phyloP scores from a whole-genome alignment of 2,888 invertebrate genomes.

The Tanytarsus gracilentus region DNA sequence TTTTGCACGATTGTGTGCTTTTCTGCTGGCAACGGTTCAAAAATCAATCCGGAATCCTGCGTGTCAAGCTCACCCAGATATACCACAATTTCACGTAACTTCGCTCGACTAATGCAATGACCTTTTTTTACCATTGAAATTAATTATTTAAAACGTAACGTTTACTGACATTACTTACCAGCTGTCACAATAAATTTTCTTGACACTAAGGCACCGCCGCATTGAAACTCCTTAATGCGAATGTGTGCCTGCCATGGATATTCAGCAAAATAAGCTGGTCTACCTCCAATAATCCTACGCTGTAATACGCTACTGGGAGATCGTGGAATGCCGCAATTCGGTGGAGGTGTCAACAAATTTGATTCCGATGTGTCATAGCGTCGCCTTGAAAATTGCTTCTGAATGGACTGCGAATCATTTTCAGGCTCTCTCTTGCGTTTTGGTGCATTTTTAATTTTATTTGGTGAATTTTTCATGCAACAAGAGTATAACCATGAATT shows the following conservation, averaged over 20 bases:
- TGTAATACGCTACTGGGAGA: slow-evolving; percentile 47
- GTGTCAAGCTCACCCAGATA: slow-evolving; percentile 76
- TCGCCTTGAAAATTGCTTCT: slow-evolving; percentile 33
- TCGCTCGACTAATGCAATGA: slow-evolving; percentile 71
- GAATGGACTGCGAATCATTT: background rate
- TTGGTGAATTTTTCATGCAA: slow-evolving; percentile 41
- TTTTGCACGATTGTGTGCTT: slow-evolving; percentile 60
- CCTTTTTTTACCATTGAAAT: slow-evolving; percentile 49
- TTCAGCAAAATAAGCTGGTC: slow-evolving; percentile 62
- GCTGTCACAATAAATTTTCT: slow-evolving; percentile 14
- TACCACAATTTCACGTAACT: slow-evolving; percentile 61
- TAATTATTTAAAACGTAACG: background rate
- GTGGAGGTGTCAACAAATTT: background rate
- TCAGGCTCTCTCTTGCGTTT: slow-evolving; percentile 4
- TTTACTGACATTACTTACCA: background rate
- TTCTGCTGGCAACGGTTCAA: slow-evolving; percentile 56
- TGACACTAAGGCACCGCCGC: slow-evolving; percentile 4
- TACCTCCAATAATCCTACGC: slow-evolving; percentile 72
- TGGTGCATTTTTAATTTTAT: slow-evolving; percentile 34
- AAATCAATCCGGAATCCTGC: slow-evolving; percentile 53
- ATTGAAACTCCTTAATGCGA: slow-evolving; percentile 62
- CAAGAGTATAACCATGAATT: slow-evolving; percentile 64
- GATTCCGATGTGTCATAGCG: slow-evolving; percentile 36
- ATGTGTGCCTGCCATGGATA: slow-evolving; percentile 84
- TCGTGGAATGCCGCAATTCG: slow-evolving; percentile 60